Evolutionary conservation across 2,113 vertebrate genomes (phyloP), one percentile per base, ranked within the genome.

Genomic region (Chaenocephalus aceratus): DNA sequence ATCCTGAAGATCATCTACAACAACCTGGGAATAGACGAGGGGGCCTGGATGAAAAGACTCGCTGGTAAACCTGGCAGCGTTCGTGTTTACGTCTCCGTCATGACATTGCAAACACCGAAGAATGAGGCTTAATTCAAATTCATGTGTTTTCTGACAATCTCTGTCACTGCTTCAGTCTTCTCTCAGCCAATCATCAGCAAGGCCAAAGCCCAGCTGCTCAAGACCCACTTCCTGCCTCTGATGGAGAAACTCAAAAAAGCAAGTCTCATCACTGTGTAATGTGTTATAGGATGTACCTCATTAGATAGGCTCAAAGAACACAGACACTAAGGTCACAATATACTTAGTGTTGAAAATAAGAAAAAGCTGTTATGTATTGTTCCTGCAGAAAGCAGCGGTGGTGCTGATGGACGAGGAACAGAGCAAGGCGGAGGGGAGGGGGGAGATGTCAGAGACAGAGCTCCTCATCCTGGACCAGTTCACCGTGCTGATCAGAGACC

Each of bases 171-270:
- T 72, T 36, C 26, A 99, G 98, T 99, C 51, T 99, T 99, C 92
- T 99, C 98, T 72, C 97, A 98, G 96, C 97, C 98, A 69, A 99
- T 99, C 91, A 99, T 99, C 92, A 97, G 96, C 89, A 99, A 98
- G 92, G 97, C 96, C 77, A 96, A 96, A 82, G 91, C 97, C 14
- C 94, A 97, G 84, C 96, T 99, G 44, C 93, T 99, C 72, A 97
- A 98, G 94, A 97, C 96, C 6, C 97, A 99, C 85, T 98, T 99
- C 91, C 94, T 99, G 85, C 97, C 98, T 41, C 85, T 99, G 86
- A 99, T 99, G 98, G 97, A 98, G 90, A 99, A 99, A 83, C 95
- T 99, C 78, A 98, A 97, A 93, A 98, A 94, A 77, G 93, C 93
- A 41, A 84, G 89, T 88, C 4, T 21, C 3, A 7, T 49, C 10